These are phyloP conservation scores for Artibeus jamaicensis DNA, from an alignment of 2,797 vertebrate species.

Conservation along the genomic window DNA sequence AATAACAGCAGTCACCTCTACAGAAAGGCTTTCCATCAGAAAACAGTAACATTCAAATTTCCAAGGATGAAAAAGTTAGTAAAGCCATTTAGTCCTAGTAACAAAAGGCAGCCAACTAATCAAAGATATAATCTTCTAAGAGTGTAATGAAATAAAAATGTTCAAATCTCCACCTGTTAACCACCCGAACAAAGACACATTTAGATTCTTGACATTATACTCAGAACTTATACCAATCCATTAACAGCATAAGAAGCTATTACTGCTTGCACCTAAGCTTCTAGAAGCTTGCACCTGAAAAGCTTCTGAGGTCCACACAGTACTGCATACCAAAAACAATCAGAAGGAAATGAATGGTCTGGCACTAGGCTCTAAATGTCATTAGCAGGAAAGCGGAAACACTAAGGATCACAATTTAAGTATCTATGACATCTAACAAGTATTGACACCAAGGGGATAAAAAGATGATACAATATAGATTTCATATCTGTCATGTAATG, in stretches of 20 bases:
- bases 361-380: constrained; percentile 76
- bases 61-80: constrained; percentile 15
- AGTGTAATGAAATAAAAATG: constrained; percentile 16
- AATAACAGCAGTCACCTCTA: neutral
- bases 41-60: constrained; percentile 11
- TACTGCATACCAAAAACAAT: constrained; percentile 57
- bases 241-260: constrained; percentile 26
- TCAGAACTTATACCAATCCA: neutral
- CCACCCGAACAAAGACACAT: neutral
- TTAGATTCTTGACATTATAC: constrained; percentile 12
- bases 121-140: neutral
- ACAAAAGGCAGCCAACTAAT: neutral
- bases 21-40: constrained; percentile 1
- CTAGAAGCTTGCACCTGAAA: constrained; percentile 79
- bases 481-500: constrained; percentile 33
- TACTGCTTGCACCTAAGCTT: constrained; percentile 81
- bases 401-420: constrained; percentile 57
- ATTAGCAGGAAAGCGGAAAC: constrained; percentile 6
- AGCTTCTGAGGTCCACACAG: constrained; percentile 75
- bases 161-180: neutral
- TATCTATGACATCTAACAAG: constrained; percentile 54
- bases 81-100: neutral
- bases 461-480: constrained; percentile 29
- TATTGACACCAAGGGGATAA: constrained; percentile 64
- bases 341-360: constrained; percentile 67